These are phyloP conservation scores for Trichechus manatus DNA, from an alignment of 2,113 vertebrate species.

Conservation along the genomic window DNA sequence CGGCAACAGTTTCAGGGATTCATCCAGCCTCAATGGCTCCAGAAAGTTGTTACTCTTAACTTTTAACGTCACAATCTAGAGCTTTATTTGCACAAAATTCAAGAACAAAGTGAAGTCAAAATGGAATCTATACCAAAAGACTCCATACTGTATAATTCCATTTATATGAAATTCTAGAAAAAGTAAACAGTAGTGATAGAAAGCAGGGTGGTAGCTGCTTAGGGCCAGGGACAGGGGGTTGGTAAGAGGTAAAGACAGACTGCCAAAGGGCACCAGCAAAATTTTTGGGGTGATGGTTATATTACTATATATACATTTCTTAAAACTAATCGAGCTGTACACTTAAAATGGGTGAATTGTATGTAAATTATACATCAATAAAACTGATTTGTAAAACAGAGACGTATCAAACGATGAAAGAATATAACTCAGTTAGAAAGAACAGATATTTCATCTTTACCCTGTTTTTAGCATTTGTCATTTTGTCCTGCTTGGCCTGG, in stretches of 20 bases:
- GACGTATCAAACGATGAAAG: not conserved
- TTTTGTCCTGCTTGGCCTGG: conserved; percentile 95
- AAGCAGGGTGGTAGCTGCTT: not conserved
- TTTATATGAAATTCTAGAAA: not conserved
- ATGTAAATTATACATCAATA: not conserved
- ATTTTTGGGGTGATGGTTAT: not conserved
- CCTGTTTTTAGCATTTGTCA: conserved; percentile 94
- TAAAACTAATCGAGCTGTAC: not conserved
- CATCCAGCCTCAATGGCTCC: not conserved
- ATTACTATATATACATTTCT: not conserved
- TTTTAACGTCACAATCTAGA: not conserved
- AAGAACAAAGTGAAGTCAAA: conserved; percentile 18
- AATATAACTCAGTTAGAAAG: not conserved
- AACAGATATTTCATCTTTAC: conserved; percentile 84
- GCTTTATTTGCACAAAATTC: conserved; percentile 4
- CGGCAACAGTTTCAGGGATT: not conserved
- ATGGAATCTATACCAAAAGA: not conserved
- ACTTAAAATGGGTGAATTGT: not conserved
- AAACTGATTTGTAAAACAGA: not conserved
- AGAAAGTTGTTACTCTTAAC: not conserved
- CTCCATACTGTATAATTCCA: not conserved
- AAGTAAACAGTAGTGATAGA: not conserved
- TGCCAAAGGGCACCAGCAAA: not conserved
- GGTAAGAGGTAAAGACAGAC: not conserved
- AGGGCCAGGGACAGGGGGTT: not conserved